Evolutionary conservation across 2,888 invertebrate genomes (phyloP), one percentile per base, ranked within the genome.

Genomic region (Rhamphomyia laevipes): DNA sequence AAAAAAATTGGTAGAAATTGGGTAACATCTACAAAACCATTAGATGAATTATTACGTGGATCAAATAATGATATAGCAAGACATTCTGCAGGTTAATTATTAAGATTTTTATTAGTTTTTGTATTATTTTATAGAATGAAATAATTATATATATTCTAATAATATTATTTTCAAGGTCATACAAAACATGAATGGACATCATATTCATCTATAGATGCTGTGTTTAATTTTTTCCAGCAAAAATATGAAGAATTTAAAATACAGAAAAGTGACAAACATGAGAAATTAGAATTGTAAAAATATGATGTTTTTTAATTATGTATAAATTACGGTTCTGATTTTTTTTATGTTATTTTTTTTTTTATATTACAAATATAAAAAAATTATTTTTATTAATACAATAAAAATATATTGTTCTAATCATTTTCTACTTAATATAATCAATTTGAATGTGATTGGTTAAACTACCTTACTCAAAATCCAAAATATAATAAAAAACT

Each of bases 121-220:
- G 6, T 21, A 33, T 6, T 13, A 17, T 6, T 40, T 18, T 10
- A 40, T 11, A 17, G 1, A 40, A 43, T 27, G n/a, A n/a, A n/a
- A 11, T 7, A 18, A 30, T 52, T 44, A 48, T 49, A 47, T 47
- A n/a, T n/a, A n/a, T n/a, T n/a, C n/a, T n/a, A n/a, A n/a, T n/a
- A n/a, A n/a, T n/a, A n/a, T 52, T 56, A 49, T 55, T 53, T 71
- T 68, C 6, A 74, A 65, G 81, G 82, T 68, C 77, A 79, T 58
- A 66, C 71, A 30, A 76, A 78, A 60, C 84, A 84, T 64, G 84
- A 84, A 62, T 80, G 81, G 81, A 82, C 83, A 15, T 82, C 83
- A 4, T 76, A 74, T 61, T 67, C 76, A 30, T 78, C 80, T 56
- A 78, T 81, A 56, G 72, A 78, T 17, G 82, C 82, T 1, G 76